A percentile compares a stretch with the other conserved stretches of the same genome.
Conservation (phyloP, 2,888 invertebrate species). For the Atrina japonica region DNA sequence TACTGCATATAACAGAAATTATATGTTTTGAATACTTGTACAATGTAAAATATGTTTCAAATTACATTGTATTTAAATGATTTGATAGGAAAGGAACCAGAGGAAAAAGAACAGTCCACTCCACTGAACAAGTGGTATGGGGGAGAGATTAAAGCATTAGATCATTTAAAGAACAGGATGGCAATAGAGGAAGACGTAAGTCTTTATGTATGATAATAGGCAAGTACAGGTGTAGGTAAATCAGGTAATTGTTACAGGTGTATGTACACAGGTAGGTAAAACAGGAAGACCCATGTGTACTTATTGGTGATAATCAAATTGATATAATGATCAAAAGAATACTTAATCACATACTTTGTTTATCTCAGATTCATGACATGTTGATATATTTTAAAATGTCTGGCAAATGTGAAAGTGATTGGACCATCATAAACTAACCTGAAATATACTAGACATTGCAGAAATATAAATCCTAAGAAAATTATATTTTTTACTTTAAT, state of each 20-base stretch:
- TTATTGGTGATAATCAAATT: no score
- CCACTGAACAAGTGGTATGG: conserved; percentile 82
- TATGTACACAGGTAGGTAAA: no score
- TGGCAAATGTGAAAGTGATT: no score
- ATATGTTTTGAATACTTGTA: not conserved
- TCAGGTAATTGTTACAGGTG: no score
- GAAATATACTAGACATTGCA: no score
- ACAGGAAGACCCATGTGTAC: no score
- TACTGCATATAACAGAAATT: not conserved
- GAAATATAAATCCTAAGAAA: not conserved
- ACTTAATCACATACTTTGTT: no score
- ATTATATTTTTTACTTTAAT: not conserved
- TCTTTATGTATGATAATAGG: not conserved
- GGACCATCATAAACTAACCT: no score
- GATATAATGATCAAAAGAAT: no score
- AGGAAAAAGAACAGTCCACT: conserved; percentile 65
- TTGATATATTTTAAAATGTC: no score
- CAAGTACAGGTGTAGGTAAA: no score
- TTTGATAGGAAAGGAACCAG: conserved; percentile 61
- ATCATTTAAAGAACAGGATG: conserved; percentile 84
- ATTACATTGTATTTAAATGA: not conserved
- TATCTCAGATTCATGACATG: no score
- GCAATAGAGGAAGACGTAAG: conserved; percentile 79
- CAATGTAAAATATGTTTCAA: not conserved
- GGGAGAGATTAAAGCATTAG: conserved; percentile 85